Conservation (phyloP, 2,888 invertebrate species). For the Amblyteles armatorius region DNA sequence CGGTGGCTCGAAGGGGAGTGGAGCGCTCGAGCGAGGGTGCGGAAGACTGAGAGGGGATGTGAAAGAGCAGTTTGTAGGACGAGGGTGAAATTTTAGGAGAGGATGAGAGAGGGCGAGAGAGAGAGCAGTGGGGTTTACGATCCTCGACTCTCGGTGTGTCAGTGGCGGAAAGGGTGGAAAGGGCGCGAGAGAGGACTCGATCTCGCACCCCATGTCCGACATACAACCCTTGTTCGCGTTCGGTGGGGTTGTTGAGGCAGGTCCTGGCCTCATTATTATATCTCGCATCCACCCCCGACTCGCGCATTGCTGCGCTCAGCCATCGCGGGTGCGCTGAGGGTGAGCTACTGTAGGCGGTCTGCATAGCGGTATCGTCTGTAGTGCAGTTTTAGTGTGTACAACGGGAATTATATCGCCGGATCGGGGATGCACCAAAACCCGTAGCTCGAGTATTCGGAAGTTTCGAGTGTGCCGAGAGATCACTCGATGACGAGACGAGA, state of each 20-base stretch:
- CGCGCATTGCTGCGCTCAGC: conserved; percentile 43
- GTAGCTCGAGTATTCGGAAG: conserved; percentile 38
- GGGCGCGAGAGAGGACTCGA: conserved; percentile 51
- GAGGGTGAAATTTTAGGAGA: conserved; percentile 47
- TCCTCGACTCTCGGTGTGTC: conserved; percentile 76
- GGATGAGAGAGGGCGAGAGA: conserved; percentile 66
- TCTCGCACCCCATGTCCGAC: conserved; percentile 50
- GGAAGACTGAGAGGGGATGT: conserved; percentile 43
- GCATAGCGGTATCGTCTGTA: conserved; percentile 6
- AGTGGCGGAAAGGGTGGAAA: conserved; percentile 64
- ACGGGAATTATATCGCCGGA: conserved; percentile 27
- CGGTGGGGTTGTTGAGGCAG: conserved; percentile 64
- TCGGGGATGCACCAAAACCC: conserved; percentile 27
- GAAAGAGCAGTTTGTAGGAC: conserved; percentile 58
- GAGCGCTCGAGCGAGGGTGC: conserved; percentile 8
- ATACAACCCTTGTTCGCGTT: conserved; percentile 58
- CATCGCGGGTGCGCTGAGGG: conserved; percentile 24
- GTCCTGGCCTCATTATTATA: conserved; percentile 77
- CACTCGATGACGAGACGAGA: conserved; percentile 68
- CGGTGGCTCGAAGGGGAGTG: conserved; percentile 8
- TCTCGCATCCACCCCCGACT: conserved; percentile 55
- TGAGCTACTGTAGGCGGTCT: conserved; percentile 13
- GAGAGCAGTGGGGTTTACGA: conserved; percentile 78
- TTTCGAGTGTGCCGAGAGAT: conserved; percentile 57
- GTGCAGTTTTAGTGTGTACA: conserved; percentile 32